These are phyloP conservation scores for Catharus bicknelli DNA, from an alignment of 2,113 vertebrate species.

Conservation along the genomic window DNA sequence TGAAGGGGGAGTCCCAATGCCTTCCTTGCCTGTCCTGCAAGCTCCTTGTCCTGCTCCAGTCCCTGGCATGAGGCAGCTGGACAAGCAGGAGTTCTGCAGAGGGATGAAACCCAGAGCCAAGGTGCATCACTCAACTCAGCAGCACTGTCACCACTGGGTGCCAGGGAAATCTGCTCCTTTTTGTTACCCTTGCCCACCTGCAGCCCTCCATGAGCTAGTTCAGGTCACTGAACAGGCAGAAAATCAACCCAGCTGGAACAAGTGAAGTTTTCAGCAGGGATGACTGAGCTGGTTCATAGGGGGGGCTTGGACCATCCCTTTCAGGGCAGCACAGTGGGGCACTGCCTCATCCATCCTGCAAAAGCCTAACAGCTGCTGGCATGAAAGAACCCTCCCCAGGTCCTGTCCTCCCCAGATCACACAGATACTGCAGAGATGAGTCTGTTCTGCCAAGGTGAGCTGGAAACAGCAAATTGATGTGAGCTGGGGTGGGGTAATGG, in stretches of 20 bases:
- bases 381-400: background rate
- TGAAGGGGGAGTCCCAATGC: background rate
- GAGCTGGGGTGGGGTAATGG: background rate
- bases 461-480: background rate
- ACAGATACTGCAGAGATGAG: background rate
- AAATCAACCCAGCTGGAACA: background rate
- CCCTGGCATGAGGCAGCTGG: background rate
- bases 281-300: background rate
- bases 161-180: background rate
- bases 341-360: background rate
- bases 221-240: background rate
- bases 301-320: background rate
- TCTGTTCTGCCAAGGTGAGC: background rate
- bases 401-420: background rate
- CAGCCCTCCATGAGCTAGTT: background rate
- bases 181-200: background rate
- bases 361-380: background rate
- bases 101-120: background rate
- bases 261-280: background rate
- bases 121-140: background rate
- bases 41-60: background rate
- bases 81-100: background rate
- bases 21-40: background rate
- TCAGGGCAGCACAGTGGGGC: accelerated
- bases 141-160: accelerated